Evolutionary conservation across 2,797 vertebrate species (phyloP).

Genomic region (Holocentrus rufus): DNA sequence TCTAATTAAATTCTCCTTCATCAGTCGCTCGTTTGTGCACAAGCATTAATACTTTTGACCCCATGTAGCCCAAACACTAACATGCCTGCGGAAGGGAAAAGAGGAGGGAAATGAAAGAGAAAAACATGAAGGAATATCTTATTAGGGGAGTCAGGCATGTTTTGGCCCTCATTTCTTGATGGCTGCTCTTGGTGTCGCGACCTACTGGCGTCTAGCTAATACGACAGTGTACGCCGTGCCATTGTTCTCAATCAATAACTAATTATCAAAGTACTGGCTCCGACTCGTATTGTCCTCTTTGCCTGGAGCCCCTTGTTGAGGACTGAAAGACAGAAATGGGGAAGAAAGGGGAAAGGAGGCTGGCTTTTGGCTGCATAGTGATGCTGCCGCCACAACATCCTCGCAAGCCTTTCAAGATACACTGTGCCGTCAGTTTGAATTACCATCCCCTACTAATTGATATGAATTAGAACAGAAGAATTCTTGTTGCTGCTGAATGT

Average conservation of each 20-base stretch:
- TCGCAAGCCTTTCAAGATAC: constrained; percentile 89
- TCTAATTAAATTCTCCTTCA: constrained; percentile 83
- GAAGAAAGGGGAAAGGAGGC: constrained; percentile 79
- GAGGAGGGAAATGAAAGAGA: constrained; percentile 79
- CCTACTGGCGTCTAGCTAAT: constrained; percentile 92
- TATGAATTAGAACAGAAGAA: constrained; percentile 96
- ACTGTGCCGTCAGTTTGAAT: constrained; percentile 91
- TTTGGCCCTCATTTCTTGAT: constrained; percentile 88
- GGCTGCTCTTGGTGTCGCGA: constrained; percentile 86
- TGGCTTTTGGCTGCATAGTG: constrained; percentile 92
- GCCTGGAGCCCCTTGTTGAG: constrained; percentile 88
- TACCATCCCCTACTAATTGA: constrained; percentile 93
- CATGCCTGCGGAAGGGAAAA: constrained; percentile 77
- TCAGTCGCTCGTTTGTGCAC: constrained; percentile 79
- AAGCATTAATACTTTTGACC: constrained; percentile 85
- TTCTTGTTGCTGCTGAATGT: constrained; percentile 92
- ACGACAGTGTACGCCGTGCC: constrained; percentile 84
- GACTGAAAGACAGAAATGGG: constrained; percentile 78
- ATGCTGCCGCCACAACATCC: constrained; percentile 89
- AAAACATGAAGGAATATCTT: constrained; percentile 84
- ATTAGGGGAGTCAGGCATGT: constrained; percentile 85
- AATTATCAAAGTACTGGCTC: constrained; percentile 95
- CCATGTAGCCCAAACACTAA: constrained; percentile 73
- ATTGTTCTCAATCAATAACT: constrained; percentile 99
- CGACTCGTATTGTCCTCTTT: constrained; percentile 84